Percentiles rank a stretch among this genome's conserved stretches.
Evolutionary conservation across 1,140 invertebrate genomes (phyloP).

Genomic region (Dendroctonus ponderosae): DNA sequence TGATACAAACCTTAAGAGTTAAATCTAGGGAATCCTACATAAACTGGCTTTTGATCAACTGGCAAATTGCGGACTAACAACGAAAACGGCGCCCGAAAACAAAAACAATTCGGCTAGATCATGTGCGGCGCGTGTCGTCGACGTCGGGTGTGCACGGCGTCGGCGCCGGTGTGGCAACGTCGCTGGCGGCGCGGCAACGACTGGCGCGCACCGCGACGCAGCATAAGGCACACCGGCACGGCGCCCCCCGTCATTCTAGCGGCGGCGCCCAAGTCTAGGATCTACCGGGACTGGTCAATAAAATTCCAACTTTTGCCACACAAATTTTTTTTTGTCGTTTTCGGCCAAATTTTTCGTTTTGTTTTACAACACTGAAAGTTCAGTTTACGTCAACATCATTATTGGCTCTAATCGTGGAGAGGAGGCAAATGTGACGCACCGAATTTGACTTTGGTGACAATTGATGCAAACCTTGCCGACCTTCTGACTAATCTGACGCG

Average conservation of each 20-base stretch:
- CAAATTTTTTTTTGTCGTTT: too few species aligned
- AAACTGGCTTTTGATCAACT: conserved; percentile 24
- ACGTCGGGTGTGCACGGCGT: conserved; percentile 19
- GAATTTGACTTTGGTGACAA: too few species aligned
- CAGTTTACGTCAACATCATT: too few species aligned
- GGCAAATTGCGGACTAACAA: conserved; percentile 9
- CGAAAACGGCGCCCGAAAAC: conserved; percentile 8
- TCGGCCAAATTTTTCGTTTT: too few species aligned
- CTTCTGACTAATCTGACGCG: too few species aligned
- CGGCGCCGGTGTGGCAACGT: conserved; percentile 32
- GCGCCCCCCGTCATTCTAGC: conserved; percentile 12
- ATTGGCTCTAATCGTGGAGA: too few species aligned
- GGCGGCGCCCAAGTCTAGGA: conserved; percentile 11
- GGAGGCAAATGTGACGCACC: too few species aligned
- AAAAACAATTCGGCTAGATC: conserved; percentile 3
- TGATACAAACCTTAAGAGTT: conserved; percentile 21
- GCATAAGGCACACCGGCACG: conserved; percentile 25
- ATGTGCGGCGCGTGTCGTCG: conserved; percentile 17
- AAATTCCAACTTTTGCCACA: too few species aligned
- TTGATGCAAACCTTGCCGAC: too few species aligned
- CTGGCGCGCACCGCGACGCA: conserved; percentile 17
- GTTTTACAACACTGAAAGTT: too few species aligned
- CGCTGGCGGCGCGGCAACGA: conserved; percentile 33
- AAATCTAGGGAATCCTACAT: conserved; percentile 16
- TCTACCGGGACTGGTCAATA: conserved; percentile 15